These are phyloP conservation scores for Pemphigus obesinymphae DNA, from an alignment of 1,140 invertebrate genomes.

Conservation along the genomic window DNA sequence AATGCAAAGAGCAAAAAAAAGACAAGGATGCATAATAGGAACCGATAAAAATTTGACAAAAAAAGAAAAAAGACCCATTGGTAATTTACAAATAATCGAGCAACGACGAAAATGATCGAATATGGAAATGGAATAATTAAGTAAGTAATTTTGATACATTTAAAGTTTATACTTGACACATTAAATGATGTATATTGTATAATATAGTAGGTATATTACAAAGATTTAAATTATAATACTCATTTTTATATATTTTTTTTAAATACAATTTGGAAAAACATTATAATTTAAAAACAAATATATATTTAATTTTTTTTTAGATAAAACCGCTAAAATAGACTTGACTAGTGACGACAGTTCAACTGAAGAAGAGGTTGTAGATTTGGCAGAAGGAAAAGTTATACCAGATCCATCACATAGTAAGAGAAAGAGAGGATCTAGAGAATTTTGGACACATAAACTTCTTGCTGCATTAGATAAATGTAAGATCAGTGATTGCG, in stretches of 20 bases:
- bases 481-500: slow-evolving; percentile 43
- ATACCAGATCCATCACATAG: background rate
- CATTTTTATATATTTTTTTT: no score
- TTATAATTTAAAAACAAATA: background rate
- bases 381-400: background rate
- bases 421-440: slow-evolving; percentile 23
- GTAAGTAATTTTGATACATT: background rate
- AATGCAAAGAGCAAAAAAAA: no score
- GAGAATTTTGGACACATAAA: slow-evolving; percentile 43
- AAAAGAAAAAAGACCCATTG: no score
- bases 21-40: no score
- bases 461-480: no score
- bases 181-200: no score
- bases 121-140: background rate
- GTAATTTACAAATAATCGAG: no score
- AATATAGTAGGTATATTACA: no score
- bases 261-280: no score
- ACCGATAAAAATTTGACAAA: no score
- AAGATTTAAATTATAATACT: no score
- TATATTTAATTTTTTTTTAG: background rate
- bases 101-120: background rate
- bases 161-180: background rate
- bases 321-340: background rate
- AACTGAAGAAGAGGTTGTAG: background rate
- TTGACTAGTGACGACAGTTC: background rate